Evolutionary conservation across 2,113 vertebrate species (phyloP).

Genomic region (Balaenoptera acutorostrata): DNA sequence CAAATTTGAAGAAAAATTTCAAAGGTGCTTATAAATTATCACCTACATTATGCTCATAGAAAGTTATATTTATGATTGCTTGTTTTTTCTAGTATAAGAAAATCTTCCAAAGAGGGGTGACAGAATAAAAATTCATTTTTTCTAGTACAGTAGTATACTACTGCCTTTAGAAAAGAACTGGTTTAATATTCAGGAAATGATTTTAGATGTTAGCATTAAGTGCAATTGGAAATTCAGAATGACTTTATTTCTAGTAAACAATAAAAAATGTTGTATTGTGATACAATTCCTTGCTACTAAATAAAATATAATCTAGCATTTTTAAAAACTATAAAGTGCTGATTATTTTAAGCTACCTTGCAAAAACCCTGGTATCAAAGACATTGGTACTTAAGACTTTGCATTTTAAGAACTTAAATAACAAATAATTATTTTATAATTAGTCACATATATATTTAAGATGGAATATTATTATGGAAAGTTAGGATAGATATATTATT

Average conservation of each 20-base stretch:
- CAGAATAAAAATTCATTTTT: background rate
- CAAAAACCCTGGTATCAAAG: background rate
- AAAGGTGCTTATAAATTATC: background rate
- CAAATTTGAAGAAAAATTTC: background rate
- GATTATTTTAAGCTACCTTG: background rate
- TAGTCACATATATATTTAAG: background rate
- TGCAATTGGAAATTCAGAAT: background rate
- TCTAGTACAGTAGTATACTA: background rate
- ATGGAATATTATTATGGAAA: background rate
- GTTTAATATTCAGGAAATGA: background rate
- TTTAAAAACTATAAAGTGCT: background rate
- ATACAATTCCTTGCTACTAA: background rate
- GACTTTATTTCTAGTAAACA: background rate
- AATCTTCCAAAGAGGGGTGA: background rate
- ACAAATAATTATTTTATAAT: background rate
- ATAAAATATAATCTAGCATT: background rate
- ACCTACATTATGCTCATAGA: background rate
- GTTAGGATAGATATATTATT: background rate
- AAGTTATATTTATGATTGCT: background rate
- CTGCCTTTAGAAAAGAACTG: background rate
- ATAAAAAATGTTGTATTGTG: background rate
- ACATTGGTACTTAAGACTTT: background rate
- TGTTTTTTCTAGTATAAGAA: background rate
- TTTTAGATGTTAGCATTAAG: background rate
- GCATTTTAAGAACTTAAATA: background rate